Conservation (phyloP, 2,888 invertebrate species). For the Lasioglossum lativentre region DNA sequence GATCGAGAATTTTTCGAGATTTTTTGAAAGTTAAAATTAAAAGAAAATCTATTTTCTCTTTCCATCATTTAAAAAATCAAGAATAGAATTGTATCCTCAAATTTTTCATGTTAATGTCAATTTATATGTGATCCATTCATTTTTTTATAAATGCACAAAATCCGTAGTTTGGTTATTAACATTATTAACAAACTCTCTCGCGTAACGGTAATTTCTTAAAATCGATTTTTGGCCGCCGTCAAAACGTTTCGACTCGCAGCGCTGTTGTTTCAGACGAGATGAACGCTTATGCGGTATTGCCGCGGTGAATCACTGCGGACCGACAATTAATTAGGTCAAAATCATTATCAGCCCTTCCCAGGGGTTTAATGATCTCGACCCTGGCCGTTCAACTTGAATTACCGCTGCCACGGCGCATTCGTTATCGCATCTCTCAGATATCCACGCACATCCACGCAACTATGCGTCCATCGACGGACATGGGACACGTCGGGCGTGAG, state of each 20-base stretch:
- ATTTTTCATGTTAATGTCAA: too few species aligned
- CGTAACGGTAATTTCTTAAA: too few species aligned
- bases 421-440: conserved; percentile 59
- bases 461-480: conserved; percentile 5
- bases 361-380: conserved; percentile 68
- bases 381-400: conserved; percentile 69
- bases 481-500: conserved; percentile 38
- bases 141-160: too few species aligned
- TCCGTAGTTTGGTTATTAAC: too few species aligned
- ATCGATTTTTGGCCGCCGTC: too few species aligned
- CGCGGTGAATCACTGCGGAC: conserved; percentile 49
- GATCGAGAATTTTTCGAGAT: too few species aligned
- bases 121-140: too few species aligned
- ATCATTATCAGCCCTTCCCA: conserved; percentile 67
- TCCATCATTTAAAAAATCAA: too few species aligned
- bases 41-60: too few species aligned
- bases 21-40: too few species aligned
- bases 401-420: conserved; percentile 54
- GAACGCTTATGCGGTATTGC: conserved; percentile 15
- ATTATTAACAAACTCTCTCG: too few species aligned
- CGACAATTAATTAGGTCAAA: conserved; percentile 68
- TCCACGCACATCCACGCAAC: conserved; percentile 26
- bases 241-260: neutral
- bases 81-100: too few species aligned
- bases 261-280: conserved; percentile 12